These are phyloP conservation scores for Rhamphomyia laevipes DNA, from an alignment of 2,888 invertebrate species.

Conservation along the genomic window DNA sequence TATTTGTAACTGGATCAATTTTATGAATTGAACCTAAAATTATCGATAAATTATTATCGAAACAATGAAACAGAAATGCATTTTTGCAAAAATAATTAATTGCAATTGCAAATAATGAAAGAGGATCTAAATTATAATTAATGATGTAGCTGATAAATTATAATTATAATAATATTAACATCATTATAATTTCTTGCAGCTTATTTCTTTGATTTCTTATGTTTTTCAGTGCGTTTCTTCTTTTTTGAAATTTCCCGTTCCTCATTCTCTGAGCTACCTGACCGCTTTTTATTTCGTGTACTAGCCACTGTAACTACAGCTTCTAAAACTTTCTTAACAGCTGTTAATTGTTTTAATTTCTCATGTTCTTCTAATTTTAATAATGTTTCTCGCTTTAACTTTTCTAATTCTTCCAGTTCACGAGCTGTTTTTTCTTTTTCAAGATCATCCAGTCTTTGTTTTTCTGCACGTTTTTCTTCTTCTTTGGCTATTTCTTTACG, in stretches of 20 bases:
- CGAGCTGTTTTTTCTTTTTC: constrained; percentile 32
- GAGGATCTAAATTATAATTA: too few species aligned
- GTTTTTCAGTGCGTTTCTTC: constrained; percentile 24
- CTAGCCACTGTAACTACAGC: constrained; percentile 17
- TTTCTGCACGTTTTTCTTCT: constrained; percentile 44
- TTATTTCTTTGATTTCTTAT: constrained; percentile 32
- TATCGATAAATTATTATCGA: too few species aligned
- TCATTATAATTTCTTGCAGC: constrained; percentile 13
- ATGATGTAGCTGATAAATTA: too few species aligned
- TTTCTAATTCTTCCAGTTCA: constrained; percentile 33
- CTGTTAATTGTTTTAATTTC: constrained; percentile 21
- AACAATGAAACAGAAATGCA: too few species aligned
- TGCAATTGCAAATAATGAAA: too few species aligned
- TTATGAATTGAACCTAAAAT: too few species aligned
- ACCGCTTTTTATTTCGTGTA: constrained; percentile 14
- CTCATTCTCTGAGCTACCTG: constrained; percentile 15
- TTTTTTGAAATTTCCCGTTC: constrained; percentile 22
- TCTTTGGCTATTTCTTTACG: constrained; percentile 45
- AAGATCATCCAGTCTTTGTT: constrained; percentile 30
- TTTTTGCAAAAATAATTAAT: too few species aligned
- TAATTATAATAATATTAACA: too few species aligned
- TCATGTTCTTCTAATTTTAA: constrained; percentile 32
- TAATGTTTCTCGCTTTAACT: constrained; percentile 33
- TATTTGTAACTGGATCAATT: too few species aligned
- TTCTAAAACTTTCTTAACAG: constrained; percentile 17